Evolutionary conservation across 2,888 invertebrate species (phyloP), one percentile per base, ranked within the genome.

Genomic region (Xanthostigma xanthostigma): DNA sequence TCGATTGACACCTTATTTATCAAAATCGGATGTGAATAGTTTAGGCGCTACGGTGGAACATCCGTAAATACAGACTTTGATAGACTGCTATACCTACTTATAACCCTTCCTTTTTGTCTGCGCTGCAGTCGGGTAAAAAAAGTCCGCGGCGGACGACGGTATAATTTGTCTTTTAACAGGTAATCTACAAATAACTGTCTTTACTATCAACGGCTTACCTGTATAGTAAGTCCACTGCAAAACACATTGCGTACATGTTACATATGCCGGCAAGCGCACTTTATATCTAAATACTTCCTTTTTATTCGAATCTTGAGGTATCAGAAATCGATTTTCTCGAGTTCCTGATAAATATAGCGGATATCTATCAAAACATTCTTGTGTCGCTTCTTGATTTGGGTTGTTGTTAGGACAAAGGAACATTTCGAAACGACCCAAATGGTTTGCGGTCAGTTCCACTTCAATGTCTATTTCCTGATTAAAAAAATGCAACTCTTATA

Each of bases 211-310:
- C 34, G 27, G 47, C 50, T 53, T 59, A 76, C 87, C 86, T 49
- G 92, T 90, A 56, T 82, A 85, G 64, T 92, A 93, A 49, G 82
- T 89, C 93, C 93, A 93, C 62, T 92, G 91, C n/a, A 93, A 63
- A 5, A 93, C 87, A 60, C 93, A 93, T 58, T 90, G 89, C 0
- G 84, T 81, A 60, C 92, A 93, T 0, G 88, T 88, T 3, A 93
- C 65, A 58, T 84, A 88, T 0, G 86, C 73, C 0, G 93, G 93
- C 45, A 93, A 69, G 3, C 79, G 74, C 1, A 91, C 86, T 53
- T 78, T 74, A 63, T 89, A 88, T 49, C 79, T 74, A 57, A 79
- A 78, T 39, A 68, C 64, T 12, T 64, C 72, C 50, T 70, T 68
- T 40, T 53, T 53, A 12, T 46, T 48, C 50, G 51, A 47, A 56